Percentiles rank a stretch among this genome's conserved stretches.
These are phyloP conservation scores for Micropoecilia bifurca DNA, from an alignment of 2,797 vertebrate species.

Conservation along the genomic window DNA sequence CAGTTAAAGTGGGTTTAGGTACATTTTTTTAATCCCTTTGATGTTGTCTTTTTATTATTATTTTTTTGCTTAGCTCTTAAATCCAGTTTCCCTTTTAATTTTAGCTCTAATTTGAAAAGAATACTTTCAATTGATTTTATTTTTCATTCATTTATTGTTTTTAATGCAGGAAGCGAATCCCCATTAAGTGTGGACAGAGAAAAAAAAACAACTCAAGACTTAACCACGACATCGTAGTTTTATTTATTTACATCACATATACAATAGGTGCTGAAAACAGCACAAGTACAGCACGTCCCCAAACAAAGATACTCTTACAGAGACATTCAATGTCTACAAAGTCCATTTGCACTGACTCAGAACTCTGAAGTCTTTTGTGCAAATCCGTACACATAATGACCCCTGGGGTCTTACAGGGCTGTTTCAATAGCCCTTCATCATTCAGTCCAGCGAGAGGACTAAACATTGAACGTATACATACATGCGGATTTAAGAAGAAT, in stretches of 20 bases:
- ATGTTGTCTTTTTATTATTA: too few relatives aligned
- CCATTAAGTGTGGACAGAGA: slow-evolving; percentile 1
- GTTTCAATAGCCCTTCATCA: slow-evolving; percentile 79
- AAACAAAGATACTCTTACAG: slow-evolving; percentile 67
- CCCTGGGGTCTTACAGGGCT: slow-evolving; percentile 84
- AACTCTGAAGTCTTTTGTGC: slow-evolving; percentile 69
- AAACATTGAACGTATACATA: slow-evolving; percentile 79
- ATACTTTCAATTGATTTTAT: background rate
- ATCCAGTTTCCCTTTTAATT: background rate
- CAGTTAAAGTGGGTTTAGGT: background rate
- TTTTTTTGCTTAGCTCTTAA: background rate
- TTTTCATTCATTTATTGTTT: background rate
- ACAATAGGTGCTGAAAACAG: slow-evolving; percentile 66
- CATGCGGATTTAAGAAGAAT: slow-evolving; percentile 79
- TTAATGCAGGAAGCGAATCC: background rate
- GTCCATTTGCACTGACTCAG: slow-evolving; percentile 75
- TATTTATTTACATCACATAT: slow-evolving; percentile 63
- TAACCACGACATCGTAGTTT: slow-evolving; percentile 67
- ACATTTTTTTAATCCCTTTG: background rate
- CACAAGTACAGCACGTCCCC: slow-evolving; percentile 68
- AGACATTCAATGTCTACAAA: slow-evolving; percentile 75
- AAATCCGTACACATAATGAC: slow-evolving; percentile 78
- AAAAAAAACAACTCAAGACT: slow-evolving; percentile 5
- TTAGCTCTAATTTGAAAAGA: background rate
- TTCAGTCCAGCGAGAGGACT: slow-evolving; percentile 74